Percentiles rank a stretch among this genome's conserved stretches.
Conservation (phyloP, 2,888 invertebrate species). For the Drosophila paramelanica region DNA sequence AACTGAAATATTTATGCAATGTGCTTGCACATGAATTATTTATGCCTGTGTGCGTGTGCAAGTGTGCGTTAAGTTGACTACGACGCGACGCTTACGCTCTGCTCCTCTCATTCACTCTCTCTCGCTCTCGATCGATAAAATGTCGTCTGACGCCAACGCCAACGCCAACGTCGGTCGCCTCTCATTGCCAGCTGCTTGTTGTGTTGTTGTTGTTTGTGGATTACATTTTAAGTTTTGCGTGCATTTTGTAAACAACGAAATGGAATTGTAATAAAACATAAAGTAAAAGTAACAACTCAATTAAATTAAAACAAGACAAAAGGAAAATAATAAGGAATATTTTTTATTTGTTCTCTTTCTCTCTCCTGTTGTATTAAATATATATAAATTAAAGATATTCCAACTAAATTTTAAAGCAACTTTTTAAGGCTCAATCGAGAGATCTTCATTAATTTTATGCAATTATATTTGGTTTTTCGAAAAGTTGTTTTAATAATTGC, state of each 20-base stretch:
- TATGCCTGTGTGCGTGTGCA: constrained; percentile 31
- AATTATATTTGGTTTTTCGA: too few species aligned
- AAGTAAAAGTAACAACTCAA: too few species aligned
- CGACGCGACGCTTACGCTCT: background rate
- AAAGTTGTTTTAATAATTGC: background rate
- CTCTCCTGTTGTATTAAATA: too few species aligned
- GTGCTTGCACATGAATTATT: constrained; percentile 57
- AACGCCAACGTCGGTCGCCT: constrained; percentile 19
- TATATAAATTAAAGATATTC: too few species aligned
- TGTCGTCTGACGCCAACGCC: constrained; percentile 43
- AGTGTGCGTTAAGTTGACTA: constrained; percentile 17
- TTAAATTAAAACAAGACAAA: too few species aligned
- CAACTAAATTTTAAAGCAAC: too few species aligned
- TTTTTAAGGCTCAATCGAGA: too few species aligned
- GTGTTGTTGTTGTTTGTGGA: constrained; percentile 46
- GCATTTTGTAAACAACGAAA: constrained; percentile 40
- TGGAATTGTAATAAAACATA: background rate
- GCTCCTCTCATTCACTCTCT: constrained; percentile 4
- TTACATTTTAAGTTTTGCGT: constrained; percentile 61
- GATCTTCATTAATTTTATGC: too few species aligned
- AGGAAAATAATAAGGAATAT: too few species aligned
- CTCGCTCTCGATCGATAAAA: constrained; percentile 66
- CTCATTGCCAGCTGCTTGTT: constrained; percentile 56
- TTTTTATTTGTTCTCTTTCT: too few species aligned
- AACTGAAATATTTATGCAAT: constrained; percentile 48